Percentiles rank a stretch among this genome's conserved stretches.
Evolutionary conservation across 2,888 invertebrate genomes (phyloP).

Genomic region (Rhagonycha lutea): DNA sequence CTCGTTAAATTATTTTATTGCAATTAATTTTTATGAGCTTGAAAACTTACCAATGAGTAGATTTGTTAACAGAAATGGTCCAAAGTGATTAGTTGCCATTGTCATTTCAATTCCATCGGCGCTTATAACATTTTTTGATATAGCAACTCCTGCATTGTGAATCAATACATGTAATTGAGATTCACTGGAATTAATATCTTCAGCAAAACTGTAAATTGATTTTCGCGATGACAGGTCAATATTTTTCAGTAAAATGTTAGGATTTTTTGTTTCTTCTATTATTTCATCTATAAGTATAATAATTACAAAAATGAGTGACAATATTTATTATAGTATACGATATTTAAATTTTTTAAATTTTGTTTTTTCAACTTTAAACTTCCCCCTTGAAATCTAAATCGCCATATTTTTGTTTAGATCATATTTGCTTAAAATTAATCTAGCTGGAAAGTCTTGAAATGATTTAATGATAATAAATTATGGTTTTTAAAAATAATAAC

Average conservation of each 20-base stretch:
- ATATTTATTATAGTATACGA: too few relatives aligned
- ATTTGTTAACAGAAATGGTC: slow-evolving; percentile 91
- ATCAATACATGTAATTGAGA: slow-evolving; percentile 77
- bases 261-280: slow-evolving; percentile 69
- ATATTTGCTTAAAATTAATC: too few relatives aligned
- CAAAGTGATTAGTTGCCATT: slow-evolving; percentile 93
- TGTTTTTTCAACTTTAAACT: too few relatives aligned
- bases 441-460: too few relatives aligned
- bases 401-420: too few relatives aligned
- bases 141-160: slow-evolving; percentile 87
- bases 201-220: slow-evolving; percentile 83
- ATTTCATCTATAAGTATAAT: slow-evolving; percentile 73
- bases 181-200: slow-evolving; percentile 76
- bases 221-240: slow-evolving; percentile 78
- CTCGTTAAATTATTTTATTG: not conserved
- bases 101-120: slow-evolving; percentile 86
- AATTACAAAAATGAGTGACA: slow-evolving; percentile 8
- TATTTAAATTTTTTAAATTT: too few relatives aligned
- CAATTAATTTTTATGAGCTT: not conserved
- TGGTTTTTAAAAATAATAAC: too few relatives aligned
- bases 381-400: too few relatives aligned
- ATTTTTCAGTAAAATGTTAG: slow-evolving; percentile 72
- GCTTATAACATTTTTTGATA: slow-evolving; percentile 67
- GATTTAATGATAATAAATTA: too few relatives aligned
- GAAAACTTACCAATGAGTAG: slow-evolving; percentile 68